These are phyloP conservation scores for Trachelus troglodyta DNA, from an alignment of 2,888 invertebrate genomes.

Conservation along the genomic window DNA sequence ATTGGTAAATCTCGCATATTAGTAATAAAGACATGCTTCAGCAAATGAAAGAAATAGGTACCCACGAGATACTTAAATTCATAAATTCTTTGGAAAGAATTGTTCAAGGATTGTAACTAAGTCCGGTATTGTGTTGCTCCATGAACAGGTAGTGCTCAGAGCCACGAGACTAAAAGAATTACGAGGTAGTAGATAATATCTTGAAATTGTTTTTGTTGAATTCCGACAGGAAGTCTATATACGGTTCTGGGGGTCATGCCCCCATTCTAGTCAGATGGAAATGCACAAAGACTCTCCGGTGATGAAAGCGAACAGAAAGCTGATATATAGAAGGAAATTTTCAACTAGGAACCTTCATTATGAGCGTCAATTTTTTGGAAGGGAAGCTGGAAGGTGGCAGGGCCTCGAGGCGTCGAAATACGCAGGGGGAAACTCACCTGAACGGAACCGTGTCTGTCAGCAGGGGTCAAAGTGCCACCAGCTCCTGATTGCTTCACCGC, in stretches of 20 bases:
- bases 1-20: not conserved
- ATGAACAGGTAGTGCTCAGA: too few species aligned
- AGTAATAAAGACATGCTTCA: constrained; percentile 51
- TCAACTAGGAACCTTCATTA: not conserved
- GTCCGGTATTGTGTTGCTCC: too few species aligned
- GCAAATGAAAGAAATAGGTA: constrained; percentile 40
- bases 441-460: constrained; percentile 96
- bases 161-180: too few species aligned
- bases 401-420: not conserved
- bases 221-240: not conserved
- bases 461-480: constrained; percentile 89
- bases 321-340: not conserved
- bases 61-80: not conserved
- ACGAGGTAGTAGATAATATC: too few species aligned
- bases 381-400: constrained; percentile 2
- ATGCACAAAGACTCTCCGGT: not conserved
- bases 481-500: constrained; percentile 84
- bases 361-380: not conserved
- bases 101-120: constrained; percentile 7
- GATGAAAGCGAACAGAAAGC: not conserved
- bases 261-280: not conserved
- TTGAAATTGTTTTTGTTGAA: too few species aligned
- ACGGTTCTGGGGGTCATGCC: not conserved
- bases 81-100: not conserved
- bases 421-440: constrained; percentile 74